A percentile compares a stretch with the other conserved stretches of the same genome.
Conservation (phyloP, 2,113 vertebrate genomes). For the Salvator merianae region DNA sequence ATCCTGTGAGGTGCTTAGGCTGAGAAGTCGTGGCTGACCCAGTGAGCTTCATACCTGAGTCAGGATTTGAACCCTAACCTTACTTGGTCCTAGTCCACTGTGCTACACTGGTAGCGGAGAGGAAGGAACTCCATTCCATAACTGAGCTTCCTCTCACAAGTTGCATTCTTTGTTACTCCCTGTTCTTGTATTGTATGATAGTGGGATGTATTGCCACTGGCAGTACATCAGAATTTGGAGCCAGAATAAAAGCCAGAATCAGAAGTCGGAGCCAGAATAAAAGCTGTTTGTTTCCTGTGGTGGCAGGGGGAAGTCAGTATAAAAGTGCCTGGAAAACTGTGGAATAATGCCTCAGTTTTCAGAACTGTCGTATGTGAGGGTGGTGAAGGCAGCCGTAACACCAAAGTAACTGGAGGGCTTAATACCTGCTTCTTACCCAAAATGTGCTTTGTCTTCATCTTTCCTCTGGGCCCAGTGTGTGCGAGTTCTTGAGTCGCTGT, state of each 20-base stretch:
- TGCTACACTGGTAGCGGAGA: neutral
- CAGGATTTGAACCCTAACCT: neutral
- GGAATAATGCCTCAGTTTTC: neutral
- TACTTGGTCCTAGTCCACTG: neutral
- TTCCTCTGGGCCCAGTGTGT: conserved; percentile 76
- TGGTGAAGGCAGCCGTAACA: too few species aligned
- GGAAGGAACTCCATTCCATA: neutral
- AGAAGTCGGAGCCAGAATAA: neutral
- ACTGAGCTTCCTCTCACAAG: neutral
- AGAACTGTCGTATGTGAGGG: neutral
- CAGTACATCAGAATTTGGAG: neutral
- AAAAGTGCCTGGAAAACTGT: neutral
- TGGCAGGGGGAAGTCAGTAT: neutral
- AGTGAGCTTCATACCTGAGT: neutral
- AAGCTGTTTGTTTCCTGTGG: neutral
- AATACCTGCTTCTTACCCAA: neutral
- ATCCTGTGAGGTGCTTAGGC: too few species aligned
- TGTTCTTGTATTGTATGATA: neutral
- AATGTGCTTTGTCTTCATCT: neutral
- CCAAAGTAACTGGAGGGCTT: too few species aligned
- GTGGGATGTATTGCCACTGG: neutral
- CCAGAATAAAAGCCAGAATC: neutral
- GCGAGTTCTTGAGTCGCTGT: conserved; percentile 89
- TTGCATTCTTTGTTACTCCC: neutral
- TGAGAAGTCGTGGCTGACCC: too few species aligned